phyloP scores from a whole-genome alignment of 2,888 invertebrate species.

The Mythimna ferrago region DNA sequence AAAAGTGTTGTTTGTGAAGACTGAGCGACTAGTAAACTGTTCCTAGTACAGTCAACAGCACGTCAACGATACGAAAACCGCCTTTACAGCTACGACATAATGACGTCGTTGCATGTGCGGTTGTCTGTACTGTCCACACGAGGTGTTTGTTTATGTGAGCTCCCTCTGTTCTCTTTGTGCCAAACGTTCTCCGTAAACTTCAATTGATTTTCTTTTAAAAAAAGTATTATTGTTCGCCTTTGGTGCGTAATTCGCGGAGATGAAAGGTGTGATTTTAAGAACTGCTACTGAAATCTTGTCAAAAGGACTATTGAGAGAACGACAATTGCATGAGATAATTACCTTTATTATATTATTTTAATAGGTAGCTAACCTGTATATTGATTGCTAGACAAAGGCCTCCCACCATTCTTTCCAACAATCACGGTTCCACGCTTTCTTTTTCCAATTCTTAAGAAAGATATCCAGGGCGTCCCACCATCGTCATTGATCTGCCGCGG shows the following conservation, averaged over 20 bases:
- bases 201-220: constrained; percentile 30
- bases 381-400: too few relatives aligned
- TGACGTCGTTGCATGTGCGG: background rate
- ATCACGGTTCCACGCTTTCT: too few relatives aligned
- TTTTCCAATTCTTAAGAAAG: too few relatives aligned
- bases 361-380: too few relatives aligned
- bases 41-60: background rate
- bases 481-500: too few relatives aligned
- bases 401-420: too few relatives aligned
- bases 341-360: background rate
- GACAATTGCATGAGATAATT: background rate
- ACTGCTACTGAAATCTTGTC: background rate
- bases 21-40: background rate
- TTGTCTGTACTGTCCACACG: background rate
- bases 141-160: constrained; percentile 36
- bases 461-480: too few relatives aligned
- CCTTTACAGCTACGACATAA: background rate
- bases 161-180: constrained; percentile 39
- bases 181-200: constrained; percentile 37
- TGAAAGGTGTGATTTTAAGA: constrained; percentile 10
- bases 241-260: background rate
- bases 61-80: background rate
- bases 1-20: constrained; percentile 23
- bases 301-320: background rate
- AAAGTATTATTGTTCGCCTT: constrained; percentile 4